These are phyloP conservation scores for Melanerpes aurifrons DNA, from an alignment of 2,113 vertebrate genomes.

Conservation along the genomic window DNA sequence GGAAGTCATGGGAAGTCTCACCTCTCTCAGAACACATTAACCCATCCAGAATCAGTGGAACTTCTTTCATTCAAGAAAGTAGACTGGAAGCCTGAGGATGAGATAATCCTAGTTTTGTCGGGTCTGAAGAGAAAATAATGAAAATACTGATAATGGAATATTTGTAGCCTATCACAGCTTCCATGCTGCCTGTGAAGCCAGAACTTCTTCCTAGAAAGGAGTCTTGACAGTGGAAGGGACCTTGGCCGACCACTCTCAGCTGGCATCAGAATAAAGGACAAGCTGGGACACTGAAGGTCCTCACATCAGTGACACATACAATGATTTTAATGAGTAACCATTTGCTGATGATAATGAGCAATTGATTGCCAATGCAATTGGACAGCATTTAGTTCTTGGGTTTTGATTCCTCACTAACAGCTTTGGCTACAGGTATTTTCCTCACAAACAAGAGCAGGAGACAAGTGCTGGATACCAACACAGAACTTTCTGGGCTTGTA, in stretches of 20 bases:
- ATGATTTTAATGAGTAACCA: background rate
- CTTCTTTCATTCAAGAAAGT: background rate
- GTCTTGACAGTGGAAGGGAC: background rate
- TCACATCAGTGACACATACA: background rate
- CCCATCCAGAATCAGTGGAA: background rate
- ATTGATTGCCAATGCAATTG: background rate
- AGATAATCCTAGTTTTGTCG: background rate
- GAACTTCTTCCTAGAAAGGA: background rate
- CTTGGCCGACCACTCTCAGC: background rate
- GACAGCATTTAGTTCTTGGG: accelerated
- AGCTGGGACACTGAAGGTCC: background rate
- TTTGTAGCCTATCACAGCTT: background rate
- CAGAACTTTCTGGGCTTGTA: background rate
- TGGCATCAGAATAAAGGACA: background rate
- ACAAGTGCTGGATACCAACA: background rate
- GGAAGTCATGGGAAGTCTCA: background rate
- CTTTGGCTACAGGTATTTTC: background rate
- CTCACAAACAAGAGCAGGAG: background rate
- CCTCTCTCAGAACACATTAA: background rate
- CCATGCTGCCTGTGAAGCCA: background rate
- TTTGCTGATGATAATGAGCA: background rate
- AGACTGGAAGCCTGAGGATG: background rate
- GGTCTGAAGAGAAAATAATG: background rate
- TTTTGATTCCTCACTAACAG: background rate
- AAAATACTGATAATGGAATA: background rate